A percentile compares a stretch with the other conserved stretches of the same genome.
phyloP scores from a whole-genome alignment of 2,797 vertebrate species.

The Oreonectes daqikongensis region DNA sequence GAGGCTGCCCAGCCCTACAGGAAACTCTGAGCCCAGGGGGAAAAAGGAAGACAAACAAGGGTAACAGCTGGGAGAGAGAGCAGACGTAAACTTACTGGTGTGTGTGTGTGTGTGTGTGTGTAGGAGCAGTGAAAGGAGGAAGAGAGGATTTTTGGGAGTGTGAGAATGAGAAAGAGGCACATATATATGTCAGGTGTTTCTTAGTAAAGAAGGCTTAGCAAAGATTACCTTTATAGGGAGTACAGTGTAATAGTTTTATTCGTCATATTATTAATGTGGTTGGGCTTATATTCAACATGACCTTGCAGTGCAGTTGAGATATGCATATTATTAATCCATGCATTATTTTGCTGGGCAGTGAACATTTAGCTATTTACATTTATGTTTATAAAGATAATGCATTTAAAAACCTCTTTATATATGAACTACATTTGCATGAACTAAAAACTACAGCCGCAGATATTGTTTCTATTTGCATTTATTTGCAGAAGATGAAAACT shows the following conservation, averaged over 20 bases:
- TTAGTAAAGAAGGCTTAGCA: constrained; percentile 43
- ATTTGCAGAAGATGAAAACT: too few species aligned
- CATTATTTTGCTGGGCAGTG: neutral
- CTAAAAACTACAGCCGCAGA: too few species aligned
- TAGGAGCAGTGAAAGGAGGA: constrained; percentile 52
- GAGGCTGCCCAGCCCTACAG: constrained; percentile 80
- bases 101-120: constrained; percentile 51
- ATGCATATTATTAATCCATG: neutral
- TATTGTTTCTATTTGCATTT: too few species aligned
- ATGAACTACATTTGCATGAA: too few species aligned
- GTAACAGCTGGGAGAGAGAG: constrained; percentile 70
- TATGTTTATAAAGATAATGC: too few species aligned
- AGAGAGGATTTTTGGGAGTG: constrained; percentile 59
- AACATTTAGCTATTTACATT: too few species aligned
- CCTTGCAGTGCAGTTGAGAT: neutral
- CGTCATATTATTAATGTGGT: neutral
- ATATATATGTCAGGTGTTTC: constrained; percentile 54
- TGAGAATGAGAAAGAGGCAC: constrained; percentile 47
- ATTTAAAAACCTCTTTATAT: too few species aligned
- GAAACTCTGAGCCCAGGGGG: constrained; percentile 77
- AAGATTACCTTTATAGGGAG: constrained; percentile 41
- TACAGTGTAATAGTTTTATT: neutral
- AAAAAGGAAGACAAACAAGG: constrained; percentile 84
- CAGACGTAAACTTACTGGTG: constrained; percentile 51
- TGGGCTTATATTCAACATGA: neutral